Conservation (phyloP, 2,888 invertebrate species). For the Pristionchus japonicus region DNA sequence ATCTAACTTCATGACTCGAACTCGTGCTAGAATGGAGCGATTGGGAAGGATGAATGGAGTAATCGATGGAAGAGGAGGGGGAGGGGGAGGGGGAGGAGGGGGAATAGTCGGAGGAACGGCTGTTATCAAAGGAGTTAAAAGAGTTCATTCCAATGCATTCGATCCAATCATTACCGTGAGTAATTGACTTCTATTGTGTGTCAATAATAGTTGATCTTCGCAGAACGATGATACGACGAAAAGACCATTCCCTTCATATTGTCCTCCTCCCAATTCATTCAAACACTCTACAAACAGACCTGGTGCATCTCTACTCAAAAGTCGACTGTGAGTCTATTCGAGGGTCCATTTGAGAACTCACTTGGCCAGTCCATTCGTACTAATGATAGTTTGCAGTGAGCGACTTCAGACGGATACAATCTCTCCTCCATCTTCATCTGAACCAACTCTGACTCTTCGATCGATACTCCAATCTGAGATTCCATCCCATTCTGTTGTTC, state of each 20-base stretch:
- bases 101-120: neutral
- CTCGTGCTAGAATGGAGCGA: constrained; percentile 21
- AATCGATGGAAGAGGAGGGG: neutral
- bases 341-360: no score
- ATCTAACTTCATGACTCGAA: constrained; percentile 32
- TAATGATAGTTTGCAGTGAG: neutral
- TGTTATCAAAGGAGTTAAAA: neutral
- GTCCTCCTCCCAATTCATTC: neutral
- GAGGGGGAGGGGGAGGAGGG: neutral
- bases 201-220: neutral
- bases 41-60: neutral
- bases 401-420: neutral
- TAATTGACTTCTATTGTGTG: neutral
- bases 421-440: neutral
- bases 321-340: neutral
- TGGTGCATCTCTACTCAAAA: neutral
- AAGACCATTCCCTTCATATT: neutral
- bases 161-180: neutral
- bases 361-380: no score
- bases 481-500: neutral
- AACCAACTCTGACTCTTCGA: neutral
- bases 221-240: neutral
- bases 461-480: constrained; percentile 1
- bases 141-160: neutral
- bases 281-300: neutral